Percentiles rank a stretch among this genome's conserved stretches.
phyloP scores from a whole-genome alignment of 2,888 invertebrate genomes.

The Oscheius sp. region DNA sequence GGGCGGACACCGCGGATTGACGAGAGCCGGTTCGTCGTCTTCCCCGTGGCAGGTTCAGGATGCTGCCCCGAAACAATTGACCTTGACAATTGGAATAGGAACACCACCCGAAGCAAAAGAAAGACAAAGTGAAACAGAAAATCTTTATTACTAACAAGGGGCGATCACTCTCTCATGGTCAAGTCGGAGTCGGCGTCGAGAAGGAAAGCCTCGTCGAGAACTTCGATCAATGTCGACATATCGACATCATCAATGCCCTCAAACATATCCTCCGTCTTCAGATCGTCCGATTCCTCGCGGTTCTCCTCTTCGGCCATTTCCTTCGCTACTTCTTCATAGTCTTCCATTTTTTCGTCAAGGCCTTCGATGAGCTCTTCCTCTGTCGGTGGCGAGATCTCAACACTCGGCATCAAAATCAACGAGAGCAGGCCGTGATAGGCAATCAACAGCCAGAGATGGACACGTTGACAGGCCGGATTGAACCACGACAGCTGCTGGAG shows the following conservation, averaged over 20 bases:
- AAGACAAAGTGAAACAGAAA: too few species aligned
- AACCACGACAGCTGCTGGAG: not conserved
- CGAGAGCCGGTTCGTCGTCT: conserved; percentile 1
- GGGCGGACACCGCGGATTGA: not conserved
- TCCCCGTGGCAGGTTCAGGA: conserved; percentile 26
- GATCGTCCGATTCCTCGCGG: too few species aligned
- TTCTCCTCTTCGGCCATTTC: too few species aligned
- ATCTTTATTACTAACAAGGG: too few species aligned
- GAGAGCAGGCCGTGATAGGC: not conserved
- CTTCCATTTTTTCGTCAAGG: not conserved
- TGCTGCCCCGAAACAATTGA: not conserved
- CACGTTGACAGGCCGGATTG: not conserved
- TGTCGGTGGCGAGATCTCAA: not conserved
- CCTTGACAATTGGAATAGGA: conserved; percentile 6
- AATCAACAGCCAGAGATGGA: not conserved
- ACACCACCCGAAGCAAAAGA: too few species aligned
- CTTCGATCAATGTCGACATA: not conserved
- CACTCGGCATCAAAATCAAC: not conserved
- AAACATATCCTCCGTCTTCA: conserved; percentile 1
- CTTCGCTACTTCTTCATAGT: too few species aligned
- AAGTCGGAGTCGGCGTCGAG: not conserved
- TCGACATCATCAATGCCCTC: not conserved
- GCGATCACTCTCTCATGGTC: not conserved
- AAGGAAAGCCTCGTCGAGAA: not conserved
- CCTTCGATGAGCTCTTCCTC: conserved; percentile 1